Percentiles rank a stretch among this genome's conserved stretches.
phyloP scores from a whole-genome alignment of 2,797 vertebrate species.

The Neomorphus geoffroyi region DNA sequence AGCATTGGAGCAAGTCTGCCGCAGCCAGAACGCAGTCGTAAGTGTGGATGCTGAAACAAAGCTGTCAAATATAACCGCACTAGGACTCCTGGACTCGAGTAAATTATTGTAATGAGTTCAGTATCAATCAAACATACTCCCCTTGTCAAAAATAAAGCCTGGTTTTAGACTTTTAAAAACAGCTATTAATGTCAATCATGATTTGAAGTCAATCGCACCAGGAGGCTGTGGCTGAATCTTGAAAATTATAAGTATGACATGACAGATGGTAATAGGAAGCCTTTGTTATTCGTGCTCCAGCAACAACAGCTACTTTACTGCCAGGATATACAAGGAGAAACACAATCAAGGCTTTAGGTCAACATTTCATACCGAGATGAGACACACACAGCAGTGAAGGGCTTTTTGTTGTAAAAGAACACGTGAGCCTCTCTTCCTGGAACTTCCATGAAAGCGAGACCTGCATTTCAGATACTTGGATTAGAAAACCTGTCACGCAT shows the following conservation, averaged over 20 bases:
- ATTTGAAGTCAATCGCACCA: background rate
- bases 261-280: constrained; percentile 41
- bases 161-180: constrained; percentile 17
- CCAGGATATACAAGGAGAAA: constrained; percentile 8
- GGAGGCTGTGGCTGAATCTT: background rate
- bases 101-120: constrained; percentile 20
- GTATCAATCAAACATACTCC: background rate
- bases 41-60: background rate
- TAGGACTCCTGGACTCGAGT: background rate
- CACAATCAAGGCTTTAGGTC: constrained; percentile 17
- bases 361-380: background rate
- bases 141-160: constrained; percentile 21
- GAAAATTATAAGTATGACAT: background rate
- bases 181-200: constrained; percentile 31
- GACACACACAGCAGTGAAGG: background rate
- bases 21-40: background rate
- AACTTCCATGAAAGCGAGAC: background rate
- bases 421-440: background rate
- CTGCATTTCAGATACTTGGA: background rate
- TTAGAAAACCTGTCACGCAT: background rate
- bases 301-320: background rate
- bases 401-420: background rate
- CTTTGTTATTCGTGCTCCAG: background rate
- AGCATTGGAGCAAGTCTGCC: fast-evolving
- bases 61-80: constrained; percentile 9